Percentiles rank a stretch among this genome's conserved stretches.
Conservation (phyloP, 2,797 vertebrate genomes). For the Neoniphon sammara region DNA sequence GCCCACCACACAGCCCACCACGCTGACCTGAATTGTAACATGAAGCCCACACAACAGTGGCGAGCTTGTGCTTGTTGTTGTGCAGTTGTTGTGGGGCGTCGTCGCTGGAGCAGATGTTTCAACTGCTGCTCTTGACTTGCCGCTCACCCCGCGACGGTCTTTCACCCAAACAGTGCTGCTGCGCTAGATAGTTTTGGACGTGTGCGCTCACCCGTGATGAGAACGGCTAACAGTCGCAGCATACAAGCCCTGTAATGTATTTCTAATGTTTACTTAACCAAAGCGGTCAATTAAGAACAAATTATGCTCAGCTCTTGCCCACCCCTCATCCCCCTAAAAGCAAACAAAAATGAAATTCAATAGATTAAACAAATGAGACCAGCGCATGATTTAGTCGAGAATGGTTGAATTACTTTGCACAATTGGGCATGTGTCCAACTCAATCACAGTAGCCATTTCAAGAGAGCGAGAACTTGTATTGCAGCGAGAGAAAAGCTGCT, state of each 20-base stretch:
- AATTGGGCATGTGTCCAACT: slow-evolving; percentile 4
- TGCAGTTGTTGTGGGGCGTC: slow-evolving; percentile 29
- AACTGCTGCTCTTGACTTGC: slow-evolving; percentile 50
- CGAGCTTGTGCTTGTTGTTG: slow-evolving; percentile 26
- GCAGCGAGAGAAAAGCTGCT: slow-evolving; percentile 6
- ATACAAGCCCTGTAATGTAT: slow-evolving; percentile 32
- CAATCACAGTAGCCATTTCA: not conserved
- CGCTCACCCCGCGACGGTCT: slow-evolving; percentile 18
- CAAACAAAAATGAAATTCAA: not conserved
- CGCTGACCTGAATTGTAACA: not conserved
- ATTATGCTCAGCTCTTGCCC: slow-evolving; percentile 36
- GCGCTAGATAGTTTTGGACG: slow-evolving; percentile 45
- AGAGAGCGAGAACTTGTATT: not conserved
- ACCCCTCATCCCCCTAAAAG: not conserved
- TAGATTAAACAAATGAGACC: slow-evolving; percentile 18
- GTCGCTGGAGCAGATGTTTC: slow-evolving; percentile 56
- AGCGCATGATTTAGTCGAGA: not conserved
- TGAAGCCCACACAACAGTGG: slow-evolving; percentile 31
- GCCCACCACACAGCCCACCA: not conserved
- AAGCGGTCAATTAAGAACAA: slow-evolving; percentile 55
- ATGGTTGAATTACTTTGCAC: slow-evolving; percentile 17
- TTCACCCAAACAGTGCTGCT: slow-evolving; percentile 11
- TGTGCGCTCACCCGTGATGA: slow-evolving; percentile 54
- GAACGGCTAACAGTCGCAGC: slow-evolving; percentile 37
- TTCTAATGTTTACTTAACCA: slow-evolving; percentile 51